These are phyloP conservation scores for Tragelaphus scriptus DNA, from an alignment of 2,113 vertebrate species.

Conservation along the genomic window DNA sequence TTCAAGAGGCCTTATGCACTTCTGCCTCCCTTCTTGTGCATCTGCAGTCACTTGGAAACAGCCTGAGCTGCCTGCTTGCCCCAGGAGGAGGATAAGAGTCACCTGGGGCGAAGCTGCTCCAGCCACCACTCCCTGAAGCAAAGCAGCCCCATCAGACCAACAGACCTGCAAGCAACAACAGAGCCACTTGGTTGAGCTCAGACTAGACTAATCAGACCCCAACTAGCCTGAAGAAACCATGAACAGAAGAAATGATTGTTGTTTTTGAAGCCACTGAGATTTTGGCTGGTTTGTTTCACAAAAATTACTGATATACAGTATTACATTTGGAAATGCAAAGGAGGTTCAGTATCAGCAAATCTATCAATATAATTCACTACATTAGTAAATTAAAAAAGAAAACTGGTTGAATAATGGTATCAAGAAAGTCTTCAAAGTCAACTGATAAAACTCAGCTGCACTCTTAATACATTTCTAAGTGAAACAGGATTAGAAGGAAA, in stretches of 20 bases:
- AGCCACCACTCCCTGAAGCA: neutral
- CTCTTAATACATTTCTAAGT: constrained; percentile 9
- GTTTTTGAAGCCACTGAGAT: neutral
- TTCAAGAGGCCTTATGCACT: neutral
- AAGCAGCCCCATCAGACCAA: neutral
- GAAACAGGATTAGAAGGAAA: constrained; percentile 24
- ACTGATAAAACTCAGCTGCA: constrained; percentile 3
- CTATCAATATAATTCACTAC: constrained; percentile 13
- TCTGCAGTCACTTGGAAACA: neutral
- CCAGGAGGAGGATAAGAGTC: neutral
- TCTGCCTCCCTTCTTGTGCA: neutral
- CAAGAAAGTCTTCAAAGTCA: constrained; percentile 32
- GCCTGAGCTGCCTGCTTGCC: neutral
- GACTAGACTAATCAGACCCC: neutral
- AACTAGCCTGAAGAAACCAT: neutral
- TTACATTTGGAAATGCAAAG: constrained; percentile 5
- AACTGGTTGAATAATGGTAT: constrained; percentile 17
- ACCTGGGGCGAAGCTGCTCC: neutral
- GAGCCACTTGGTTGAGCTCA: neutral
- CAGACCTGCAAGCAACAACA: neutral
- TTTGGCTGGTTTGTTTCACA: neutral
- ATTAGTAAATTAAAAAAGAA: constrained; percentile 16
- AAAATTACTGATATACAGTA: neutral
- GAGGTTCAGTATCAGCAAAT: neutral
- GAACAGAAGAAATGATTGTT: neutral